Conservation (phyloP, 2,888 invertebrate genomes). For the Cryptosula pallasiana region DNA sequence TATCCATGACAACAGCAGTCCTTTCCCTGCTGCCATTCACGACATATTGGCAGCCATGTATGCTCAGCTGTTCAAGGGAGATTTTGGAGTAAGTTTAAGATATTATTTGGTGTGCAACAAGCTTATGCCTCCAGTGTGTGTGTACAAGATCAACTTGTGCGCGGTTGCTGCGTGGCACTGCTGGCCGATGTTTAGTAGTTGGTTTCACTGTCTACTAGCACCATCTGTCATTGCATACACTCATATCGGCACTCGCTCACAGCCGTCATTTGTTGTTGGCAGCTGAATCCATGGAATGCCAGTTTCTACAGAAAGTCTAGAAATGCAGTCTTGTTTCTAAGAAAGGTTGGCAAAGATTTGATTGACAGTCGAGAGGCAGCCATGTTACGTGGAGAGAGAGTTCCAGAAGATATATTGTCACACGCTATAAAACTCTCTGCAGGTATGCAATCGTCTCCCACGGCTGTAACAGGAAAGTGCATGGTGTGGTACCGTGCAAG, state of each 20-base stretch:
- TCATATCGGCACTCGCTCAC: no score
- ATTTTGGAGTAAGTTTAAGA: conserved; percentile 3
- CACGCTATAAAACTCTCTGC: not conserved
- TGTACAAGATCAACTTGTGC: no score
- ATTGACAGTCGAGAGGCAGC: conserved; percentile 15
- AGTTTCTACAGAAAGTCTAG: not conserved
- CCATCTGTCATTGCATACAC: no score
- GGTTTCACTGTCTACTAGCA: no score
- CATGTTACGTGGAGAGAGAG: not conserved
- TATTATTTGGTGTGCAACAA: no score
- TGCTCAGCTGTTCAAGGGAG: not conserved
- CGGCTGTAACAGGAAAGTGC: no score
- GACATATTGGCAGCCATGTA: conserved; percentile 7
- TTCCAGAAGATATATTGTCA: conserved; percentile 24
- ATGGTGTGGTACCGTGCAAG: no score
- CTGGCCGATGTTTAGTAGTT: not conserved
- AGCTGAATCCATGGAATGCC: not conserved
- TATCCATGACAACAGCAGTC: conserved; percentile 21
- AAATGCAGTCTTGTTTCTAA: not conserved
- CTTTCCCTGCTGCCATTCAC: conserved; percentile 24
- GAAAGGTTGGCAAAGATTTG: conserved; percentile 24
- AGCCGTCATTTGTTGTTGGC: no score
- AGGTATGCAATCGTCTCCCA: no score
- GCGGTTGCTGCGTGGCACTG: no score
- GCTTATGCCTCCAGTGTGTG: no score